Base-by-base conservation (phyloP, 2,797 vertebrate genomes). In the Sorex maritimensis region DNA sequence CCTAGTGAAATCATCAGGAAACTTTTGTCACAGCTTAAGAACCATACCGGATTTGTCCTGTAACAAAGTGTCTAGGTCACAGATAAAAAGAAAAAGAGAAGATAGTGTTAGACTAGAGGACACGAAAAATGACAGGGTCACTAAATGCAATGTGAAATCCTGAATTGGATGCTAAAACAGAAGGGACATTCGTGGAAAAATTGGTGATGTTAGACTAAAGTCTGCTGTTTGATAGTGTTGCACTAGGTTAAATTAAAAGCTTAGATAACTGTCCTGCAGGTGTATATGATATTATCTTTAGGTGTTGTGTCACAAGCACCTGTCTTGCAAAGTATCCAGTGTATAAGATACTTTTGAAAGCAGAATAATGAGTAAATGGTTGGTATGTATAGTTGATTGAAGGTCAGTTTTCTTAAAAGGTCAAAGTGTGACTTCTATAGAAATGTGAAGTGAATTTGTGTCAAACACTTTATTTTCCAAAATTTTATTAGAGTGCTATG, bases 281-380 rank as follows among this genome's bases (percentile, higher is more conserved):
- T 86, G 30, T 65, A 28, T 41, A 94, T 69, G 17, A 81, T 74
- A 28, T 71, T 92, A 17, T 88, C 80, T 55, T 88, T 68, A 82
- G 52, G 86, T 92, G 23, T 58, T 84, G 6, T 58, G 1, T 68
- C 26, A 34, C 10, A 87, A n/a, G 14, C 4, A 84, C 17, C 11
- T 77, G 46, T 34, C 10, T 55, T 14, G 41, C 58, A 86, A 68
- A 38, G 26, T 34, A 2, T 78, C 67, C 34, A 7, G 44, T 82
- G 73, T 19, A 21, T 38, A 79, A 67, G 23, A 7, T 46, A 87
- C 41, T 6, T 71, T 83, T 87, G 26, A 26, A 83, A 78, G 23
- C 21, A 81, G 12, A 81, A n/a, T 78, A 92, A 69, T 81, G 69
- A 72, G 30, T 63, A 52, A 88, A 67, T 83, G 26, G n/a, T 38